A percentile compares a stretch with the other conserved stretches of the same genome.
Conservation (phyloP, 2,113 vertebrate genomes). For the Malaclemys terrapin region DNA sequence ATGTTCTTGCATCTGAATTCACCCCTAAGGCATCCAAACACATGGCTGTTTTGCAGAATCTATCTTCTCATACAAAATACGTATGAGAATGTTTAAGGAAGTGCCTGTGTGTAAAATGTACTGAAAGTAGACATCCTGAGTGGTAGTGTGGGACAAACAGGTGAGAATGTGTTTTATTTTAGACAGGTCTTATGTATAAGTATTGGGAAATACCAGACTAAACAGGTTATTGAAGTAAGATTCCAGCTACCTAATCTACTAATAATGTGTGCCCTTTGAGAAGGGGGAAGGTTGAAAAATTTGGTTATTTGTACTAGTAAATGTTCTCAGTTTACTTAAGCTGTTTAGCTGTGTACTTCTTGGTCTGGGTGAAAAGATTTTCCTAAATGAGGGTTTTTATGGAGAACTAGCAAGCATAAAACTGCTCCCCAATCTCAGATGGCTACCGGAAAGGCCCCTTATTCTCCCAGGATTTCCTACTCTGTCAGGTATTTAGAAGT, state of each 20-base stretch:
- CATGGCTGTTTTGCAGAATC: constrained; percentile 65
- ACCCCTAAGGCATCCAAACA: constrained; percentile 78
- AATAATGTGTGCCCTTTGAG: background rate
- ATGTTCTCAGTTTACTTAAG: background rate
- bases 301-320: background rate
- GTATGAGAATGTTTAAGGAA: constrained; percentile 20
- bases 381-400: background rate
- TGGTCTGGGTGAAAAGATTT: background rate
- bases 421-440: background rate
- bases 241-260: background rate
- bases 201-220: background rate
- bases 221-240: background rate
- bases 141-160: background rate
- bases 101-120: constrained; percentile 52
- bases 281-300: background rate
- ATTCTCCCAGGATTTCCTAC: background rate
- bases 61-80: constrained; percentile 70
- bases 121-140: constrained; percentile 2
- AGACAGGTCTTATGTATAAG: background rate
- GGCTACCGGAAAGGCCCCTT: background rate
- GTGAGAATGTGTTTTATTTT: background rate
- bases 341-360: background rate
- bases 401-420: background rate
- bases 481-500: background rate
- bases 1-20: constrained; percentile 83